Evolutionary conservation across 2,113 vertebrate species (phyloP), one percentile per base, ranked within the genome.

Genomic region (Cynocephalus volans): DNA sequence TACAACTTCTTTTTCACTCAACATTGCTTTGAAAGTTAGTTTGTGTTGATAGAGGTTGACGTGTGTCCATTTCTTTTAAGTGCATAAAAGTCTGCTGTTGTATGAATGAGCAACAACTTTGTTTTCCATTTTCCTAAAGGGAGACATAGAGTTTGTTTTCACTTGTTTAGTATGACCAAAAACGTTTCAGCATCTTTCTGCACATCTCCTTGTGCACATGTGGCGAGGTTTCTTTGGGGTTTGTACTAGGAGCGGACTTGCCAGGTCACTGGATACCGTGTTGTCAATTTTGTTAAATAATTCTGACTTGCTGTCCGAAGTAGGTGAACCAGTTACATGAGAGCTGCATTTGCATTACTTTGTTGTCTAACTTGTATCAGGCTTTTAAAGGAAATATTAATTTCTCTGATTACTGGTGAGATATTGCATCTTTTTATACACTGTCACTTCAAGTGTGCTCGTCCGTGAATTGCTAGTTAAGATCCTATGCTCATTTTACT

Each of bases 1-100:
- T 65, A 19, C 17, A 85, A 9, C 24, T 75, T 41, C 3, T 24
- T 84, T 93, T 73, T 41, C 10, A 76, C 28, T 64, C 3, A 52
- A 19, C 7, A 33, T 70, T 87, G 26, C 15, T 97, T 96, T 77
- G 26, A 24, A 90, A 73, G 48, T 85, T 90, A 19, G 8, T 85
- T 64, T 67, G 41, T 69, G 56, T 50, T 73, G 24, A 5, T 50
- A 2, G 12, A 24, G 15, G 8, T 31, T 88, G 56, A 41, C 62
- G 41, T 6, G 21, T 21, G 12, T 81, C 65, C 19, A n/a, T 92
- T 76, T 93, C 62, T 79, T 92, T 45, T 64, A 79, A 52, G 45
- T 58, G 17, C 21, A 12, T 89, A 17, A 86, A 85, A 31, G 33
- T 14, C 48, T 18, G 50, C 36, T 36, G 2, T 52, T 86, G 26